These are phyloP conservation scores for Drosophila lacicola DNA, from an alignment of 2,888 invertebrate genomes.

Conservation along the genomic window DNA sequence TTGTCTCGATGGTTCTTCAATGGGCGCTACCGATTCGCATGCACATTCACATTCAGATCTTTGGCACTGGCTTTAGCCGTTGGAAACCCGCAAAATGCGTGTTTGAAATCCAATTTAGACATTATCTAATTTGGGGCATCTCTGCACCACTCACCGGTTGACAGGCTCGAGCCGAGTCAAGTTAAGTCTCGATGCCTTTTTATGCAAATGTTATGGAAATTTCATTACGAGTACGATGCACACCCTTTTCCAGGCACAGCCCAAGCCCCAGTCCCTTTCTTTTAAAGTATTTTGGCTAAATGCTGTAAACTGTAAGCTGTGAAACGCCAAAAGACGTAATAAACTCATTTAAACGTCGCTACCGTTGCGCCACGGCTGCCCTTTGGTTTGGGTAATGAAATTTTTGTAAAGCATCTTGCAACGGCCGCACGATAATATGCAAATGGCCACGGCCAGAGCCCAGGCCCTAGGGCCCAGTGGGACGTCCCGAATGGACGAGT, in stretches of 20 bases:
- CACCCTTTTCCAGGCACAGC: conserved; percentile 54
- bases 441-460: conserved; percentile 55
- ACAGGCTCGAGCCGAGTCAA: conserved; percentile 11
- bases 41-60: conserved; percentile 17
- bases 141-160: conserved; percentile 45
- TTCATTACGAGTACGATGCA: conserved; percentile 65
- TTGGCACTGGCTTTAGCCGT: conserved; percentile 25
- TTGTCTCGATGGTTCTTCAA: conserved; percentile 79
- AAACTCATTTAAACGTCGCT: conserved; percentile 81
- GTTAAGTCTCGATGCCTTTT: conserved; percentile 47
- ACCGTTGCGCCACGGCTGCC: conserved; percentile 21
- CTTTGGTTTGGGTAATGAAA: conserved; percentile 77
- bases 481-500: conserved; percentile 40
- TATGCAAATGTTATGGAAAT: conserved; percentile 82
- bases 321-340: conserved; percentile 75
- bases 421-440: conserved; percentile 66
- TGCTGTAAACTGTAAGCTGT: conserved; percentile 67
- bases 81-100: conserved; percentile 83
- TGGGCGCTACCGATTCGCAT: conserved; percentile 55
- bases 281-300: conserved; percentile 58
- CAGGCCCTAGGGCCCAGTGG: conserved; percentile 25
- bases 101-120: conserved; percentile 84
- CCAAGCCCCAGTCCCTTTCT: not conserved
- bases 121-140: conserved; percentile 84
- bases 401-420: conserved; percentile 72